Conservation (phyloP, 37 sponge, comb jelly and placozoan species). For the Cliona cf. orientalis region DNA sequence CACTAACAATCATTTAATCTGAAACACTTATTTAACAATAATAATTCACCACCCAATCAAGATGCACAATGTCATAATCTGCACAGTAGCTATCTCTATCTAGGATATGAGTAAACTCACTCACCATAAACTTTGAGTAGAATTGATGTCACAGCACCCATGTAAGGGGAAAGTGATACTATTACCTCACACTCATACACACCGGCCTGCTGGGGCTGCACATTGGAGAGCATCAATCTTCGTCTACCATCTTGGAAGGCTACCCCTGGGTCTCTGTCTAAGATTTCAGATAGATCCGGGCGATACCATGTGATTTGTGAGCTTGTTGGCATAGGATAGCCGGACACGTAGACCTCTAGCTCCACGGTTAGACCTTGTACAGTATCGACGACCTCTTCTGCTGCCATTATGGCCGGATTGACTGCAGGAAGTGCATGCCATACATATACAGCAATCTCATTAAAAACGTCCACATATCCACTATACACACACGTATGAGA, state of each 20-base stretch:
- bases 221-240: constrained; percentile 13
- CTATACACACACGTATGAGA: no score
- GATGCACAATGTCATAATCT: no score
- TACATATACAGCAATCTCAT: no score
- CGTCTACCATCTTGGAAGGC: neutral
- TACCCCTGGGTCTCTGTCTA: neutral
- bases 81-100: neutral
- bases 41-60: no score
- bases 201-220: constrained; percentile 6
- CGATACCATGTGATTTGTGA: constrained; percentile 6
- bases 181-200: constrained; percentile 3
- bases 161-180: neutral
- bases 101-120: no score
- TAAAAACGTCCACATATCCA: no score
- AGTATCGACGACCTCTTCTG: neutral
- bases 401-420: neutral
- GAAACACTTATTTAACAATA: no score
- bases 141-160: neutral
- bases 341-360: neutral
- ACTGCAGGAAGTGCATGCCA: no score
- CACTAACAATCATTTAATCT: no score
- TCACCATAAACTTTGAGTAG: constrained; percentile 15
- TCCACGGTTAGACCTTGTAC: neutral
- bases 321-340: neutral
- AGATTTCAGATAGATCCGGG: neutral